Conservation (phyloP, 2,888 invertebrate genomes). For the Pyralis farinalis region DNA sequence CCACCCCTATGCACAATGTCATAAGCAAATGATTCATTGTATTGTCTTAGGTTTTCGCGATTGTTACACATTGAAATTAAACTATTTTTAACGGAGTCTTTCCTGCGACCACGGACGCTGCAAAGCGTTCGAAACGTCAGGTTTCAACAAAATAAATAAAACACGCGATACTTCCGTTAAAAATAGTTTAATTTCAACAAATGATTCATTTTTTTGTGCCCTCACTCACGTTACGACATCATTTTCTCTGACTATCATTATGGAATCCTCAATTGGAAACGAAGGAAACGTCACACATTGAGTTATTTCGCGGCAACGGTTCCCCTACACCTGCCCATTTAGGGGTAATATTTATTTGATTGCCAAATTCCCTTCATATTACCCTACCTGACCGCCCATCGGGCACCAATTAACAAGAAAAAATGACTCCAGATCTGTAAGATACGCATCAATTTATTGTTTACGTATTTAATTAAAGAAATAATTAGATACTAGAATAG, state of each 20-base stretch:
- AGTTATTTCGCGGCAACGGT: slow-evolving; percentile 43
- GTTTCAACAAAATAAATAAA: no score
- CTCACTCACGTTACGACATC: neutral
- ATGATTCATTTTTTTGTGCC: slow-evolving; percentile 13
- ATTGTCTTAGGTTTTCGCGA: no score
- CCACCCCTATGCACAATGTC: no score
- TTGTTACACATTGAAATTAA: no score
- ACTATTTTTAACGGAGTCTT: no score
- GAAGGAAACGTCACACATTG: slow-evolving; percentile 31
- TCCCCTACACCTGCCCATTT: slow-evolving; percentile 56
- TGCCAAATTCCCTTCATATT: slow-evolving; percentile 55
- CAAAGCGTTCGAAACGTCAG: no score
- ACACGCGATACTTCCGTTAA: no score
- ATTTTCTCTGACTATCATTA: slow-evolving; percentile 12
- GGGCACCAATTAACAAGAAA: slow-evolving; percentile 32
- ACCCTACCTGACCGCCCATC: slow-evolving; percentile 24
- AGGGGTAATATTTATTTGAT: slow-evolving; percentile 74
- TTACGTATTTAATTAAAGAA: slow-evolving; percentile 27
- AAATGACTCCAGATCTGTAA: slow-evolving; percentile 22
- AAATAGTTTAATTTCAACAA: no score
- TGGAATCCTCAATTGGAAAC: slow-evolving; percentile 32
- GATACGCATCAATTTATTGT: slow-evolving; percentile 35
- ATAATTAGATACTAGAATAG: slow-evolving; percentile 17
- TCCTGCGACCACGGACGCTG: no score
- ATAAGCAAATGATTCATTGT: no score